Evolutionary conservation across 2,888 invertebrate genomes (phyloP), one percentile per base, ranked within the genome.

Genomic region (Alsophila aescularia): DNA sequence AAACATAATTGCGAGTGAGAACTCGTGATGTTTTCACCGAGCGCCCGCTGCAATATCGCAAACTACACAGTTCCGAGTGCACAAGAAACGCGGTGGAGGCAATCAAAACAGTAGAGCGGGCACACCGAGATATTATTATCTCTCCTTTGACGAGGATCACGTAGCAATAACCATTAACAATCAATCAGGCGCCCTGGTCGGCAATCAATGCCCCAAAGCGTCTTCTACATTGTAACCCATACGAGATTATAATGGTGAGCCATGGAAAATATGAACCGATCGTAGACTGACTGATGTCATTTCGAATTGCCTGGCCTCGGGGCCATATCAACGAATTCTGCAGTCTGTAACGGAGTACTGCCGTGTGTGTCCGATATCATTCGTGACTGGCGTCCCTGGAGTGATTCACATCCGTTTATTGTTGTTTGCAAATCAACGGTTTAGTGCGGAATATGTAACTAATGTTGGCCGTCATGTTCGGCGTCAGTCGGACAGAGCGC

Each of bases 331-430:
- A 74, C 73, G 72, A 75, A 77, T 77, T 79, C 83, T 82, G 79
- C 70, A 70, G 64, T 66, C 67, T 70, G 67, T 70, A 76, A 69
- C 71, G 73, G 58, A 60, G 67, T 67, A 62, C 7, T 24, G 7
- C 70, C 73, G 75, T 76, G 74, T 77, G 77, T 77, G 80, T 78
- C 75, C 72, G 72, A 73, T 77, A 77, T 78, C 77, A 80, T 69
- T 79, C 78, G 82, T 81, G 79, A 75, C 77, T 75, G 67, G 66
- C 70, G 66, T 73, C 76, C 84, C 78, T 57, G 71, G 66, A 79
- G 83, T 77, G 62, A 67, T 65, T 75, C 68, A 76, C 76, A 79
- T 82, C 73, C 77, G 79, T 82, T 81, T 80, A 86, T 83, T 83
- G 81, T 83, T 79, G 79, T 79, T 75, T 70, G 75, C 76, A 73